These are phyloP conservation scores for Nymphalis c-album DNA, from an alignment of 2,888 invertebrate genomes.

Conservation along the genomic window DNA sequence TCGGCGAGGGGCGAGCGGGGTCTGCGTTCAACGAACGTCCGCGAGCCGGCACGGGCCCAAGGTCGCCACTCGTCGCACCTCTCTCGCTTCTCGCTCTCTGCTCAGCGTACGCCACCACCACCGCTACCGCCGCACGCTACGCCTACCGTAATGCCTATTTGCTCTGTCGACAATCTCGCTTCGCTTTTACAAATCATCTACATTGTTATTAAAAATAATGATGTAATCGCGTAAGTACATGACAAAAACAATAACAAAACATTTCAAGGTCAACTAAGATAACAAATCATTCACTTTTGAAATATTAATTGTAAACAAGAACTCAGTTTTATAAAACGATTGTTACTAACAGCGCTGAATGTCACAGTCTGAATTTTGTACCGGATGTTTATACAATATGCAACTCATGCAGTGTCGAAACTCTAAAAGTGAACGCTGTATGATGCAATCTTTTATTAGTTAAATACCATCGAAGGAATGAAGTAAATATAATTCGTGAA, in stretches of 20 bases:
- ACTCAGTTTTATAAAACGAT: neutral
- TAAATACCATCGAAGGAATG: slow-evolving; percentile 57
- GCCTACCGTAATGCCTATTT: neutral
- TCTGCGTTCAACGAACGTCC: slow-evolving; percentile 78
- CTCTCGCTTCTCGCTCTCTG: slow-evolving; percentile 37
- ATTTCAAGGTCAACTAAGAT: neutral
- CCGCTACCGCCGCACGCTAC: slow-evolving; percentile 41
- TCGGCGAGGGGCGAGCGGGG: slow-evolving; percentile 45
- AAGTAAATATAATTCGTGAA: slow-evolving; percentile 19
- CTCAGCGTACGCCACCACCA: slow-evolving; percentile 54
- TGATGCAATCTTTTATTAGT: slow-evolving; percentile 71
- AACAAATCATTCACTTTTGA: neutral
- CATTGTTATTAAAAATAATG: neutral
- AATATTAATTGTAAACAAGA: neutral
- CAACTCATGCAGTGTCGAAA: slow-evolving; percentile 73
- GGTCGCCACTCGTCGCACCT: slow-evolving; percentile 76
- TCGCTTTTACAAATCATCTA: slow-evolving; percentile 14
- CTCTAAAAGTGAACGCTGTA: slow-evolving; percentile 71
- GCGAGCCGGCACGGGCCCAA: slow-evolving; percentile 75
- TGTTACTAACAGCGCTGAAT: slow-evolving; percentile 23
- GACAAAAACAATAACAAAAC: slow-evolving; percentile 4
- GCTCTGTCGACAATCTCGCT: neutral
- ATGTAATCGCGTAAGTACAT: neutral
- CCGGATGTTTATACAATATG: slow-evolving; percentile 75
- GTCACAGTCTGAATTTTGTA: slow-evolving; percentile 49